phyloP scores from a whole-genome alignment of 2,888 invertebrate species.

The Scaeva pyrastri region DNA sequence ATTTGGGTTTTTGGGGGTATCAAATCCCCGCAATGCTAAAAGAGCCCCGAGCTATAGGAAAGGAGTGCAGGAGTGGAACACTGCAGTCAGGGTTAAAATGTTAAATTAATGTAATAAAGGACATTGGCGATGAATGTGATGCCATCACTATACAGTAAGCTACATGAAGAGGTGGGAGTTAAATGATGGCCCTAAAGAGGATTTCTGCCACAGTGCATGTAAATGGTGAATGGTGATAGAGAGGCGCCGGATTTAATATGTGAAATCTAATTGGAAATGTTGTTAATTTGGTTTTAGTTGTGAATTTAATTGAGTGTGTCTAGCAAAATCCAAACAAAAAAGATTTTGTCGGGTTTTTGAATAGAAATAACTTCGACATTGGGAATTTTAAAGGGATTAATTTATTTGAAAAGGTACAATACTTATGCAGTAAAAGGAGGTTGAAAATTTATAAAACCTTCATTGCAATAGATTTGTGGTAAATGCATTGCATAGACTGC shows the following conservation, averaged over 20 bases:
- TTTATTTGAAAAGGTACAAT: too few relatives aligned
- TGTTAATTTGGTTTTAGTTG: constrained; percentile 52
- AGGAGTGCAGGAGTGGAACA: not conserved
- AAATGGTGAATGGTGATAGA: not conserved
- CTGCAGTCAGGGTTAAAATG: constrained; percentile 34
- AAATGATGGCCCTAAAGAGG: not conserved
- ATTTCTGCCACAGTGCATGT: not conserved
- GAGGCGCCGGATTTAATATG: not conserved
- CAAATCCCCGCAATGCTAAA: constrained; percentile 24
- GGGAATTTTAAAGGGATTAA: too few relatives aligned
- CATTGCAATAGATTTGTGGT: too few relatives aligned
- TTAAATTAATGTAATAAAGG: constrained; percentile 31
- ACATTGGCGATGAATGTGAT: not conserved
- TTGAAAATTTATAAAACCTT: too few relatives aligned
- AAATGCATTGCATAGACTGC: too few relatives aligned
- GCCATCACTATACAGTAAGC: not conserved
- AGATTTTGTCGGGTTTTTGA: not conserved
- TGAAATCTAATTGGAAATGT: constrained; percentile 32
- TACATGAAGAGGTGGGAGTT: too few relatives aligned
- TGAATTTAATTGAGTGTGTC: constrained; percentile 30
- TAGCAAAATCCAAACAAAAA: not conserved
- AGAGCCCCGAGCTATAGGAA: constrained; percentile 7
- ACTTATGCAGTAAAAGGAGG: too few relatives aligned
- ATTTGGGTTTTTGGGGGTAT: constrained; percentile 6
- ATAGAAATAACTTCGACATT: too few relatives aligned